Evolutionary conservation across 2,888 invertebrate species (phyloP), one percentile per base, ranked within the genome.

Genomic region (Luperina testacea): DNA sequence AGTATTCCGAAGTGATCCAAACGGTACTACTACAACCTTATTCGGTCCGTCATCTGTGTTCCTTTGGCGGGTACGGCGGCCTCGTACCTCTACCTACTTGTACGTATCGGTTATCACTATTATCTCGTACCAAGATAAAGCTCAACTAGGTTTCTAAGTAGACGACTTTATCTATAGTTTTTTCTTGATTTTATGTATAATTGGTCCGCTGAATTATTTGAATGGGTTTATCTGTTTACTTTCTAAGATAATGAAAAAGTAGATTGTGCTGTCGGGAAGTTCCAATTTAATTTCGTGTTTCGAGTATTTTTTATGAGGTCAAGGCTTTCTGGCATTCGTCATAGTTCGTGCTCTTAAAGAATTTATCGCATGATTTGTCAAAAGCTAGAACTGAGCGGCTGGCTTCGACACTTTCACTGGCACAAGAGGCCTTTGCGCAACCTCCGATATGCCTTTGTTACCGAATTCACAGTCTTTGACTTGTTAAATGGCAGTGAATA

Each of bases 391-490:
- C 77, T 69, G 82, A 80, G 72, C 81, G 63, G 69, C 27, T 78
- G 72, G 75, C 87, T 87, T 89, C 87, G 89, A 85, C 88, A 93
- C 93, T 93, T 93, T 93, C 93, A 92, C 93, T 90, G 85, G 77
- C 80, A 83, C 89, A 75, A 87, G 78, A 81, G 77, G 81, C 83
- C 85, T 90, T 93, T 93, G 85, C 93, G 93, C 90, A 93, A 93
- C 89, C 80, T 80, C 82, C 89, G 87, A 90, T 90, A 91, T 88
- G 90, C 89, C 90, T 90, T 92, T 91, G 91, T 91, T 90, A 90
- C 71, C 81, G 70, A 88, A 88, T 87, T 88, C 83, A 87, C 82
- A 82, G 81, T 80, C 78, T 73, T 71, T 78, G 72, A 87, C 84
- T 84, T 84, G 88, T 81, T 87, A 88, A 88, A 80, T 84, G 71